Evolutionary conservation across 2,113 vertebrate genomes (phyloP).

Genomic region (Cheilinus undulatus): DNA sequence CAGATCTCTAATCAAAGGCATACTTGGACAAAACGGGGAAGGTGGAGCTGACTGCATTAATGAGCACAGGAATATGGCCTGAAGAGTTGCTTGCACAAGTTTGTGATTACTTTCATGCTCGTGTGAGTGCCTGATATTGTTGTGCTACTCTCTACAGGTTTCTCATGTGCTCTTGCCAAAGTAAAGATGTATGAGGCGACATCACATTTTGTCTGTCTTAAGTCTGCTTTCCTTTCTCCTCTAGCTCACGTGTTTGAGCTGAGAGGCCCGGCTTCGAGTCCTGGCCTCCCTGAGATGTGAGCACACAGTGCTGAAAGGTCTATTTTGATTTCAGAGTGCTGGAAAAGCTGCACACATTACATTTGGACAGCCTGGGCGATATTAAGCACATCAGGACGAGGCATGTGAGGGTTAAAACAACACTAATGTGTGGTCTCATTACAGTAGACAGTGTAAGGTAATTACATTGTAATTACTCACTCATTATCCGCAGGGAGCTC

Average conservation of each 20-base stretch:
- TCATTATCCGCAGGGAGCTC: constrained; percentile 90
- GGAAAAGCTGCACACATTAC: constrained; percentile 11
- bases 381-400: constrained; percentile 12
- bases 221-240: constrained; percentile 24
- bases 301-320: constrained; percentile 26
- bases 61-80: constrained; percentile 48
- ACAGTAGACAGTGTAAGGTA: constrained; percentile 40
- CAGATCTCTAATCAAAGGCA: constrained; percentile 64
- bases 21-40: constrained; percentile 52
- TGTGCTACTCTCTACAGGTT: not conserved
- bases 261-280: constrained; percentile 31
- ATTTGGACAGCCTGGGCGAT: not conserved
- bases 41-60: constrained; percentile 45
- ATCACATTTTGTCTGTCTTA: constrained; percentile 7
- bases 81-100: constrained; percentile 31
- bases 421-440: constrained; percentile 64
- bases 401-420: constrained; percentile 55
- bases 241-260: constrained; percentile 26
- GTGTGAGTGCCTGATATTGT: constrained; percentile 25
- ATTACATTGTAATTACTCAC: constrained; percentile 81
- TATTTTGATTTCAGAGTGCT: constrained; percentile 34
- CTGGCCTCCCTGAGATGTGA: constrained; percentile 25
- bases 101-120: constrained; percentile 13
- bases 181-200: constrained; percentile 2
- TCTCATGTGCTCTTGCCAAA: not conserved